These are phyloP conservation scores for Chondrilla cf. caribensis DNA, from an alignment of 37 sponge, comb jelly and placozoan genomes.

Conservation along the genomic window DNA sequence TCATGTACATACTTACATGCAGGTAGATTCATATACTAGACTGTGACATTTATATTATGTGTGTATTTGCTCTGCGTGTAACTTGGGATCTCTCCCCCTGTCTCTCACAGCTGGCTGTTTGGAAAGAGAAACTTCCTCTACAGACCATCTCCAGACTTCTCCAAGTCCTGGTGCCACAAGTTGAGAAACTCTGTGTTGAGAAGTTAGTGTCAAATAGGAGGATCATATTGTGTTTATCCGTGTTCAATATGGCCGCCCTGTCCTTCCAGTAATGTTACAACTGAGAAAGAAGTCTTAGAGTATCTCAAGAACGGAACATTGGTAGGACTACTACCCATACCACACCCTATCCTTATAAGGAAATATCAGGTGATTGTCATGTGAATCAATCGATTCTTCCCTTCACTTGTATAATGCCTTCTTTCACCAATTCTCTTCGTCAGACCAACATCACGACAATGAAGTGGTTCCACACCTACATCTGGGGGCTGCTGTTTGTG, in stretches of 20 bases:
- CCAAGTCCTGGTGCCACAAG: slow-evolving; percentile 94
- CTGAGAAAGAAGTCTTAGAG: slow-evolving; percentile 84
- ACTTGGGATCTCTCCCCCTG: neutral
- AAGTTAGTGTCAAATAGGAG: slow-evolving; percentile 74
- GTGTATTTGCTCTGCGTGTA: neutral
- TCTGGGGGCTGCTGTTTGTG: slow-evolving; percentile 94
- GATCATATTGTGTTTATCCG: no score
- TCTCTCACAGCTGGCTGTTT: slow-evolving; percentile 36
- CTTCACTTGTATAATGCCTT: neutral
- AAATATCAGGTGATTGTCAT: slow-evolving; percentile 83
- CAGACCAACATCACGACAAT: slow-evolving; percentile 84
- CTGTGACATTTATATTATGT: no score
- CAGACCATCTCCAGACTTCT: slow-evolving; percentile 87
- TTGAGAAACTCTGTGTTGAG: slow-evolving; percentile 94
- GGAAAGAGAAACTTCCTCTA: slow-evolving; percentile 91
- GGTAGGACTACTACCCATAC: slow-evolving; percentile 93
- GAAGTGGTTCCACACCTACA: slow-evolving; percentile 92
- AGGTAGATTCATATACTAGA: no score
- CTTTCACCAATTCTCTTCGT: neutral
- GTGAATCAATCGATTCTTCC: neutral
- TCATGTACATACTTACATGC: no score
- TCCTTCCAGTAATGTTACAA: slow-evolving; percentile 54
- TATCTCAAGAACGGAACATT: slow-evolving; percentile 94
- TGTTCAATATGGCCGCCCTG: neutral
- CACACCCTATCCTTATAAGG: slow-evolving; percentile 94